A percentile compares a stretch with the other conserved stretches of the same genome.
These are phyloP conservation scores for Sprattus sprattus DNA, from an alignment of 2,113 vertebrate genomes.

Conservation along the genomic window DNA sequence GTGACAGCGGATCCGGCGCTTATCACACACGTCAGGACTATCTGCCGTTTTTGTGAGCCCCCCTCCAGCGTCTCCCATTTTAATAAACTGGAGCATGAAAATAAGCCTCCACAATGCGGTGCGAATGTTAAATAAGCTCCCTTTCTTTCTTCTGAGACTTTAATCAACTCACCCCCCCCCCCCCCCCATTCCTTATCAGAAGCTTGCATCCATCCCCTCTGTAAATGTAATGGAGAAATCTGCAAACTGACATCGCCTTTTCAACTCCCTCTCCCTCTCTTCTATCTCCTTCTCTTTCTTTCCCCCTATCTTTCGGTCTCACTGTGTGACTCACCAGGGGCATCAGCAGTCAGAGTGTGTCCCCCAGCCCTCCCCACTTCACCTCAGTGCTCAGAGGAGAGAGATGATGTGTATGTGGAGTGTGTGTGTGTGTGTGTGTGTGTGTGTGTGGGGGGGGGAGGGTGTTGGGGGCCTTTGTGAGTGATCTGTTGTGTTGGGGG, in stretches of 20 bases:
- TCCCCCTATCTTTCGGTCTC: not conserved
- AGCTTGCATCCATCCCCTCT: conserved; percentile 56
- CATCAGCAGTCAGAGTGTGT: not conserved
- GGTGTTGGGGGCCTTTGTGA: not conserved
- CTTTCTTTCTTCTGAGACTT: conserved; percentile 62
- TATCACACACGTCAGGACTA: conserved; percentile 48
- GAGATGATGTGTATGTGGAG: not conserved
- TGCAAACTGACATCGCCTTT: conserved; percentile 34
- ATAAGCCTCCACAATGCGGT: conserved; percentile 61
- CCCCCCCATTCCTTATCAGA: conserved; percentile 55
- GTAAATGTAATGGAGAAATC: conserved; percentile 54
- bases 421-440: too few relatives aligned
- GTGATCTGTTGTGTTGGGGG: conserved; percentile 7
- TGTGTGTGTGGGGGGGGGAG: not conserved
- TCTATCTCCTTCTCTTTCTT: not conserved
- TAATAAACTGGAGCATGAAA: conserved; percentile 70
- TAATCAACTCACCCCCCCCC: conserved; percentile 60
- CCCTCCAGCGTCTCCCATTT: conserved; percentile 62
- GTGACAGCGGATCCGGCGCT: conserved; percentile 35
- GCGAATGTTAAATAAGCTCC: conserved; percentile 65
- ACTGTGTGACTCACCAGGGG: conserved; percentile 1
- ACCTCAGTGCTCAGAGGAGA: not conserved
- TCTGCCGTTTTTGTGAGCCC: conserved; percentile 42
- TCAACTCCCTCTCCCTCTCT: not conserved
- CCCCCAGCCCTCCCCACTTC: not conserved